Conservation (phyloP, 2,113 vertebrate genomes). For the Lophotis ruficrista region DNA sequence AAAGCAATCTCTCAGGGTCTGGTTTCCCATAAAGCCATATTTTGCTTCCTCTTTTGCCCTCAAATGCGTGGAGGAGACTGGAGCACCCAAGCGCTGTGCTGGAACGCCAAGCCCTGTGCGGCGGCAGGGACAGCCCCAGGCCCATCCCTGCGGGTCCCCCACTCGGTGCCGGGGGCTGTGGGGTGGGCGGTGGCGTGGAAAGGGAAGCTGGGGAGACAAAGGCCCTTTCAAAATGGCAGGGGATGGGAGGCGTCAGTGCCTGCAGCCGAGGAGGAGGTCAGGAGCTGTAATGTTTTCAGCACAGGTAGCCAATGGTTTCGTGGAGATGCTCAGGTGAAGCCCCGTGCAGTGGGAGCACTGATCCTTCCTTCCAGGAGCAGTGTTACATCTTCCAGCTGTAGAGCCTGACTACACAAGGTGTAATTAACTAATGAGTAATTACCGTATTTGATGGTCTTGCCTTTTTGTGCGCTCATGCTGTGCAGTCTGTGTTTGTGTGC, state of each 20-base stretch:
- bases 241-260: neutral
- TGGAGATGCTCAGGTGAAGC: neutral
- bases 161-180: accelerated
- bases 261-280: neutral
- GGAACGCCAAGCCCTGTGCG: accelerated
- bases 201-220: neutral
- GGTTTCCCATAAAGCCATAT: accelerated
- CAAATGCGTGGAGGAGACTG: accelerated
- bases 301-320: neutral
- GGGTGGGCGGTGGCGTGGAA: neutral
- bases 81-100: accelerated
- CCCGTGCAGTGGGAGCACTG: accelerated
- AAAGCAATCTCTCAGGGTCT: neutral
- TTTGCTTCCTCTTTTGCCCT: neutral
- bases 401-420: neutral
- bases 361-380: neutral
- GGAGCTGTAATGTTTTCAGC: neutral
- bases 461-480: neutral
- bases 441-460: neutral
- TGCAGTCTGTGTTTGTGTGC: neutral
- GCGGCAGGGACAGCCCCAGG: neutral
- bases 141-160: accelerated
- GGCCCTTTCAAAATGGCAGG: accelerated
- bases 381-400: neutral
- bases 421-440: neutral